These are phyloP conservation scores for Vanessa tameamea DNA, from an alignment of 1,140 invertebrate genomes.

Conservation along the genomic window DNA sequence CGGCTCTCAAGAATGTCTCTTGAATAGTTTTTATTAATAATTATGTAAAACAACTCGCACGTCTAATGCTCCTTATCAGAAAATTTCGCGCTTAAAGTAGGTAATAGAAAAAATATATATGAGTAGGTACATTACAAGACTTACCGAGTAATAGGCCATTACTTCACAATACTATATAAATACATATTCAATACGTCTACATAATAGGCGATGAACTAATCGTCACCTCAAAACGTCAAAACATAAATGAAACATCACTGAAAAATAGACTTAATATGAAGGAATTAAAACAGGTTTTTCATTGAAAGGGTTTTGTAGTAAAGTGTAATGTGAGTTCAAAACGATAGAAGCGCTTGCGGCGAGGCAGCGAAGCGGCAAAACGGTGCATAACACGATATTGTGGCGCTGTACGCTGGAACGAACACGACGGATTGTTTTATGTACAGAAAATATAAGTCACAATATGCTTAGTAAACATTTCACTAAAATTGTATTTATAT, in stretches of 20 bases:
- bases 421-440: slow-evolving; percentile 58
- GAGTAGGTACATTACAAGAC: neutral
- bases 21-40: no score
- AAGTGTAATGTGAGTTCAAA: neutral
- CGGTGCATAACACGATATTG: slow-evolving; percentile 71
- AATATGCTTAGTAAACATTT: neutral
- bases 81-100: no score
- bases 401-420: slow-evolving; percentile 35
- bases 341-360: slow-evolving; percentile 46
- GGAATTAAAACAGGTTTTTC: slow-evolving; percentile 23
- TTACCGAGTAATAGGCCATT: slow-evolving; percentile 33
- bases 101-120: no score
- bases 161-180: slow-evolving; percentile 40
- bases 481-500: neutral
- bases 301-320: neutral
- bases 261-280: slow-evolving; percentile 21
- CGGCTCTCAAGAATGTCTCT: no score
- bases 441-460: slow-evolving; percentile 23
- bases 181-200: slow-evolving; percentile 33
- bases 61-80: no score
- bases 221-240: slow-evolving; percentile 34
- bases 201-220: slow-evolving; percentile 28
- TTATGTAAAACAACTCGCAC: no score
- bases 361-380: slow-evolving; percentile 62
- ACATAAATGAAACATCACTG: neutral